Base-by-base conservation (phyloP, 2,113 vertebrate genomes). In the Ochotona curzoniae region DNA sequence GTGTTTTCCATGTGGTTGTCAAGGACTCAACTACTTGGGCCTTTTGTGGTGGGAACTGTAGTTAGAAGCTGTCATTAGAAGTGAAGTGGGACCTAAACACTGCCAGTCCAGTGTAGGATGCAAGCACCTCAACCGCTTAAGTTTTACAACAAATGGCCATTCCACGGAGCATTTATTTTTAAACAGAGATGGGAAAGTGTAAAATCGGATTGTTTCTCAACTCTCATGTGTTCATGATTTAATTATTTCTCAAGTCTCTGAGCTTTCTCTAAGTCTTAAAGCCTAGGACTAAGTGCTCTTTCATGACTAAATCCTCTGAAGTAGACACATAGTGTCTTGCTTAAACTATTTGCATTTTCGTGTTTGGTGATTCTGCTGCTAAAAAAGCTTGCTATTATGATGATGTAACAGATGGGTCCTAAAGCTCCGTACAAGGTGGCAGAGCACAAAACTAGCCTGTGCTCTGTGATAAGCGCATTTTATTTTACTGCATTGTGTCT, bases 401-500 rank as follows among this genome's bases (percentile, higher is more conserved):
- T 28, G 12, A 60, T 13, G 8, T 51, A 49, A 54, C 0, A 69
- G 54, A 89, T 10, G 10, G 61, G 15, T 49, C 51, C 20, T 35
- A 18, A 74, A 26, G 21, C 11, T 79, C 88, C 92, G 49, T 49
- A 18, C 7, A 64, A 83, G 30, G 17, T 49, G 7, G 64, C 32
- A 5, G 12, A 73, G 30, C 54, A 63, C 18, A 92, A 17, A 2
- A 7, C 20, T 86, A 9, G 63, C 73, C 25, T 32, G 2, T 74
- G 57, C 23, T 75, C 7, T 60, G 5, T 81, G 81, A 54, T 71
- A 66, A 61, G 17, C 26, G 25, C 8, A 21, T 85, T 93, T 69
- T 32, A 75, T 57, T 23, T 54, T 66, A 25, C 32, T 12, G 23
- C 12, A 49, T 69, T 94, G 91, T 83, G 38, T 67, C 91, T 95